Evolutionary conservation across 2,888 invertebrate genomes (phyloP), one percentile per base, ranked within the genome.

Genomic region (Pegoplata infirma): DNA sequence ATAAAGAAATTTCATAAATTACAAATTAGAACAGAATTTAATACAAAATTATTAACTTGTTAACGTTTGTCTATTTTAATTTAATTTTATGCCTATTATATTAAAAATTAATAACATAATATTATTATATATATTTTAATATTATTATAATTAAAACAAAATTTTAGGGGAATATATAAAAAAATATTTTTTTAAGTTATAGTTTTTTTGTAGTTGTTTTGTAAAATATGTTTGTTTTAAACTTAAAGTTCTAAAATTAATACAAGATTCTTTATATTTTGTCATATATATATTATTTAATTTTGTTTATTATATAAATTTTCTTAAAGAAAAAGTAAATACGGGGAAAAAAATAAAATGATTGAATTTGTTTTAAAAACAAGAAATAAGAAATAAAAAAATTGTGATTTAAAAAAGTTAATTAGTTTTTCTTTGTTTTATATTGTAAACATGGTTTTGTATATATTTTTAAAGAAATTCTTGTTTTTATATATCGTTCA

Each of bases 111-210:
- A 53, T 23, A 53, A 28, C 47, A 28, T 56, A 47, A n/a, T n/a
- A n/a, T n/a, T n/a, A 56, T 56, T 67, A 47, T 46, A 63, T 4
- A 51, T 19, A 14, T 36, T 32, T 49, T 36, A 44, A 14, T 32
- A 44, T 32, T 28, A 5, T 44, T 5, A 51, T 36, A 51, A 47
- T 59, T 59, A 53, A 46, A 46, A 23, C 12, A 23, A 40, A 72
- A 10, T 10, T 58, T 51, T 23, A 67, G 17, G 16, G n/a, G 53
- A 47, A 59, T 66, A 73, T 16, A 49, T 66, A 32, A 56, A 49
- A 53, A 46, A 19, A 63, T 47, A n/a, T 28, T n/a, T 17, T 17
- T 46, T 36, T 17, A 14, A 21, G 21, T 21, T 64, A 36, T 40
- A 14, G 16, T 49, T 47, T 32, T 28, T 25, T 59, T 40, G 16